Evolutionary conservation across 2,113 vertebrate species (phyloP).

Genomic region (Scartelaos histophorus): DNA sequence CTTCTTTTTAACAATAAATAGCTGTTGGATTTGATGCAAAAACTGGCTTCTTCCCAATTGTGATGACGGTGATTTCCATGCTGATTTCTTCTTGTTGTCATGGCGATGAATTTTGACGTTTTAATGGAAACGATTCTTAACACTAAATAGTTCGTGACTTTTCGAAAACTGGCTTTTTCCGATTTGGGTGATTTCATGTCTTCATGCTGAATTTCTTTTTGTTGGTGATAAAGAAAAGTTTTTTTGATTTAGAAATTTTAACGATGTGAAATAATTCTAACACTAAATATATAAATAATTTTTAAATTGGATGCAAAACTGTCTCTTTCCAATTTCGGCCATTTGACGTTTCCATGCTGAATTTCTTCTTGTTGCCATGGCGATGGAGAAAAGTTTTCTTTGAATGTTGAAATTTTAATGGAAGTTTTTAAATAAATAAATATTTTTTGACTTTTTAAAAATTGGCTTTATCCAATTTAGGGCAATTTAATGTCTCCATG

Average conservation of each 20-base stretch:
- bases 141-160: too few species aligned
- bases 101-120: neutral
- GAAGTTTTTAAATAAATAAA: too few species aligned
- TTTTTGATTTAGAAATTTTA: neutral
- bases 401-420: too few species aligned
- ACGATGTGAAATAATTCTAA: neutral
- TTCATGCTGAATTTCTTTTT: slow-evolving; percentile 10
- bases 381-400: too few species aligned
- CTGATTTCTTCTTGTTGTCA: neutral
- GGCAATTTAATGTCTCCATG: slow-evolving; percentile 53
- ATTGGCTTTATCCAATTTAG: slow-evolving; percentile 38
- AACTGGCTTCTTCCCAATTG: slow-evolving; percentile 39
- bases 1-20: slow-evolving; percentile 23
- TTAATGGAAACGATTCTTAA: too few species aligned
- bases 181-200: slow-evolving; percentile 58
- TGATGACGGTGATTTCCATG: slow-evolving; percentile 49
- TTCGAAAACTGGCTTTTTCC: slow-evolving; percentile 6
- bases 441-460: too few species aligned
- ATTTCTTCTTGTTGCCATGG: neutral
- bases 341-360: too few species aligned
- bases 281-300: too few species aligned
- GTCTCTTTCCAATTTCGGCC: too few species aligned
- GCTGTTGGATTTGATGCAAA: neutral
- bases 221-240: neutral
- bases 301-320: too few species aligned